Conservation (phyloP, 2,113 vertebrate genomes). For the Nothobranchius furzeri region DNA sequence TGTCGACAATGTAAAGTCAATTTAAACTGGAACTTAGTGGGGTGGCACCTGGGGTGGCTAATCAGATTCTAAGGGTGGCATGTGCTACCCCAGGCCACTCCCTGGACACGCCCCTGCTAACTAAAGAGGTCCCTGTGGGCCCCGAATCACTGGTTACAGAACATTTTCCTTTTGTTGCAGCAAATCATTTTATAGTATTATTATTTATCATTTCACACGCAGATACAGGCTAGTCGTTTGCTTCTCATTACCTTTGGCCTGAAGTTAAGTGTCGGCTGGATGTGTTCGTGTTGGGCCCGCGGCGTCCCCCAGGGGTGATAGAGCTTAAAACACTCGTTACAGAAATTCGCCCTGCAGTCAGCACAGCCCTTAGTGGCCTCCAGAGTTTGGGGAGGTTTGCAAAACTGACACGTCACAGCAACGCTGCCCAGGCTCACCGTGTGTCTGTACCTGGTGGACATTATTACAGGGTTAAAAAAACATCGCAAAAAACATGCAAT, state of each 20-base stretch:
- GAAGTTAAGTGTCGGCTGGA: conserved; percentile 91
- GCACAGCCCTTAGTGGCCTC: conserved; percentile 97
- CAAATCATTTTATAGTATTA: too few relatives aligned
- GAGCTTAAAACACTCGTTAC: conserved; percentile 97
- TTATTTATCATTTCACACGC: neutral
- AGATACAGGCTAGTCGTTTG: neutral
- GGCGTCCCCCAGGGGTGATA: conserved; percentile 98
- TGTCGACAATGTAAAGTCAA: too few relatives aligned
- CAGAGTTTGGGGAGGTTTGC: conserved; percentile 87
- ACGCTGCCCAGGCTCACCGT: conserved; percentile 79
- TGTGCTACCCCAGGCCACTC: too few relatives aligned
- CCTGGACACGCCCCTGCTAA: too few relatives aligned
- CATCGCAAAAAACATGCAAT: too few relatives aligned
- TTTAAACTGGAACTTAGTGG: too few relatives aligned
- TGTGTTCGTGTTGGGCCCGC: conserved; percentile 93
- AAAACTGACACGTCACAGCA: conserved; percentile 94
- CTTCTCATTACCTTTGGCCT: conserved; percentile 86
- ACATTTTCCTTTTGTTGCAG: too few relatives aligned
- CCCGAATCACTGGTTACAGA: too few relatives aligned
- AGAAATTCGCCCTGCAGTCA: conserved; percentile 93
- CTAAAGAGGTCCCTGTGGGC: too few relatives aligned
- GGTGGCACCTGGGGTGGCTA: too few relatives aligned
- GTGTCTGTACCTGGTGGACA: conserved; percentile 76
- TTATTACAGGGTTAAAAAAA: neutral
- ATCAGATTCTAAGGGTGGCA: too few relatives aligned